A percentile compares a stretch with the other conserved stretches of the same genome.
Conservation (phyloP, 2,113 vertebrate genomes). For the human (Homo sapiens) region GRCh38 chr22:31252001-31252500, state of each 20-base stretch:
- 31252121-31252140: background rate
- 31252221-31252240: constrained; percentile 13
- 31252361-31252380: no score
- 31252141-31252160: background rate
- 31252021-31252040: background rate
- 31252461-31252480: no score
- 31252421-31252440: no score
- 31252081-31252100: constrained; percentile 25
- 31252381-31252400: no score
- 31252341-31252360: no score
- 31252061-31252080: background rate
- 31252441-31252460: no score
- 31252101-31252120: background rate
- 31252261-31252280: no score
- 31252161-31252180: background rate
- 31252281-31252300: no score
- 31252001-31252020: background rate
- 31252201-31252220: background rate
- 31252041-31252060: background rate
- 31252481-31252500: no score
- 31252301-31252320: no score
- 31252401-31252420: no score
- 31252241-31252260: constrained; percentile 26
- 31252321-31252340: no score
- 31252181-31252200: background rate